These are phyloP conservation scores for Drosophila melanocephala DNA, from an alignment of 2,888 invertebrate genomes.

Conservation along the genomic window DNA sequence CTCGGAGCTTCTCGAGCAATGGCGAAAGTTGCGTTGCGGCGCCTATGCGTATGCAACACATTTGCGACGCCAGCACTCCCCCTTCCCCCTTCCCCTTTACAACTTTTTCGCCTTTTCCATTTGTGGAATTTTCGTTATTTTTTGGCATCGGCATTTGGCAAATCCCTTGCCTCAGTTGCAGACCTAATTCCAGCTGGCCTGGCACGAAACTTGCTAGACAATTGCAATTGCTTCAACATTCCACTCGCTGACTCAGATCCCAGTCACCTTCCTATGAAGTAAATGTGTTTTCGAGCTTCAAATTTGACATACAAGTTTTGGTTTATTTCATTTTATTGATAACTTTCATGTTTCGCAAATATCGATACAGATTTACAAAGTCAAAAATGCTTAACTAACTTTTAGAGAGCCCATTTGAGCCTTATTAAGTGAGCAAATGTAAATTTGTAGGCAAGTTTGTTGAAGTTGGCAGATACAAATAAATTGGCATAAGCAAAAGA, in stretches of 20 bases:
- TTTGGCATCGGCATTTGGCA: slow-evolving; percentile 38
- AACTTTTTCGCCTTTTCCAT: slow-evolving; percentile 27
- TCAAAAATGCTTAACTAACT: no score
- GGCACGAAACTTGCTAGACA: slow-evolving; percentile 51
- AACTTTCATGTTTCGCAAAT: neutral
- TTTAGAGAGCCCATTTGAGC: no score
- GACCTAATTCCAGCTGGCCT: slow-evolving; percentile 40
- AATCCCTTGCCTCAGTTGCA: slow-evolving; percentile 4
- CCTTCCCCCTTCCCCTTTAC: neutral
- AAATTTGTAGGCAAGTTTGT: no score
- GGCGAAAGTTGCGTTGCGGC: slow-evolving; percentile 48
- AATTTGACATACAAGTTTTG: neutral
- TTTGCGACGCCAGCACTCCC: slow-evolving; percentile 15
- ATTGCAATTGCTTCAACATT: slow-evolving; percentile 48
- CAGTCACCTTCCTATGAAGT: no score
- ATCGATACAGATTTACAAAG: neutral
- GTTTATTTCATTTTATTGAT: neutral
- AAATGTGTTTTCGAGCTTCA: slow-evolving; percentile 9
- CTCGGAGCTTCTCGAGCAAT: slow-evolving; percentile 36
- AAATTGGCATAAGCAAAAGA: neutral
- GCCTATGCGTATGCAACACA: slow-evolving; percentile 62
- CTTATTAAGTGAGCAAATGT: no score
- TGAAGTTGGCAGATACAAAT: neutral
- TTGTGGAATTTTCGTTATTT: neutral
- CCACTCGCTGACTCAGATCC: neutral